Conservation (phyloP, 2,888 invertebrate species). For the Scrobipalpa costella region DNA sequence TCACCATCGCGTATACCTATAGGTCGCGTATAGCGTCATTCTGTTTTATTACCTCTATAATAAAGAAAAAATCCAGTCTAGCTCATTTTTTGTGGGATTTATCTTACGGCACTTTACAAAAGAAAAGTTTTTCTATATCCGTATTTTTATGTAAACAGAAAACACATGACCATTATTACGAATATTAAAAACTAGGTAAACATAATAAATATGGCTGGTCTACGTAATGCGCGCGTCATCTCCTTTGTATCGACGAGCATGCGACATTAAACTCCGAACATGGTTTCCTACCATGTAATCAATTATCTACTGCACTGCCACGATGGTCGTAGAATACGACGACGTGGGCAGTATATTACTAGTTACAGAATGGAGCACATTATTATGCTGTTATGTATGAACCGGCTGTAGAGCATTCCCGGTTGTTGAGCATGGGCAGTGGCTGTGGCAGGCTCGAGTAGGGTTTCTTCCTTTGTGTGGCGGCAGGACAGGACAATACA, state of each 20-base stretch:
- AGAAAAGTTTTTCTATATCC: background rate
- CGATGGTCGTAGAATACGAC: background rate
- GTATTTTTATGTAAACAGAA: too few species aligned
- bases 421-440: background rate
- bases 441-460: constrained; percentile 41
- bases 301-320: background rate
- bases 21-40: too few species aligned
- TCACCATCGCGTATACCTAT: too few species aligned
- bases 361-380: background rate
- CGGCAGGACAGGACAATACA: constrained; percentile 51
- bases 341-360: background rate
- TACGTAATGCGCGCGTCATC: background rate
- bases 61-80: too few species aligned
- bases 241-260: background rate
- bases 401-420: background rate
- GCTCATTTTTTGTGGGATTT: too few species aligned
- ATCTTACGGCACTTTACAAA: background rate
- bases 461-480: constrained; percentile 62
- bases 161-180: too few species aligned
- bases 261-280: background rate
- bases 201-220: background rate
- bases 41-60: too few species aligned
- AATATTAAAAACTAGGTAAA: too few species aligned
- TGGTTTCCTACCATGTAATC: constrained; percentile 7
- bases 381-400: background rate